These are phyloP conservation scores for Beris morrisii DNA, from an alignment of 2,888 invertebrate genomes.

Conservation along the genomic window DNA sequence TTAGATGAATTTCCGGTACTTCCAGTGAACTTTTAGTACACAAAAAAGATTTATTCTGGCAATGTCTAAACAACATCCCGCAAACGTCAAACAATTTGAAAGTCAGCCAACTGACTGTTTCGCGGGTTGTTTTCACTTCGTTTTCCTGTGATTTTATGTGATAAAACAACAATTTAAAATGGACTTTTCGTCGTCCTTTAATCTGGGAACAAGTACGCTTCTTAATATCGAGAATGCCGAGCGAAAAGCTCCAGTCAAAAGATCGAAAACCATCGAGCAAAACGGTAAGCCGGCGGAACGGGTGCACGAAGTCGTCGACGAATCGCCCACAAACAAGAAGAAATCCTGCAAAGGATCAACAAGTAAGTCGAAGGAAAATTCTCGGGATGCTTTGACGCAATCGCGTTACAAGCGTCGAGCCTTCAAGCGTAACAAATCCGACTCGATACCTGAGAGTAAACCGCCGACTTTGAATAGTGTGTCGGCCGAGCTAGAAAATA, in stretches of 20 bases:
- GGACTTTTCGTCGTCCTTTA: slow-evolving; percentile 53
- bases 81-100: no score
- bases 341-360: not conserved
- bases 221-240: slow-evolving; percentile 48
- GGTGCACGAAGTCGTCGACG: slow-evolving; percentile 46
- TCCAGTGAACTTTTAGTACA: no score
- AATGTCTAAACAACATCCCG: no score
- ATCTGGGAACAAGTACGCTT: slow-evolving; percentile 51
- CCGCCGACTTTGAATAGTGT: not conserved
- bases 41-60: no score
- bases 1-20: no score
- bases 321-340: slow-evolving; percentile 47
- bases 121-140: no score
- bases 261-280: slow-evolving; percentile 19
- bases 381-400: slow-evolving; percentile 26
- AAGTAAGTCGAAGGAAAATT: slow-evolving; percentile 5
- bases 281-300: slow-evolving; percentile 10
- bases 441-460: slow-evolving; percentile 41
- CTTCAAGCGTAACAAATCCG: slow-evolving; percentile 44
- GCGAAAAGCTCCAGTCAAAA: slow-evolving; percentile 24
- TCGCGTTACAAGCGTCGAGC: slow-evolving; percentile 38
- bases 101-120: no score
- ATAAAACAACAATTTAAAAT: slow-evolving; percentile 39
- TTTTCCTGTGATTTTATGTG: no score
- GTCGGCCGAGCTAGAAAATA: slow-evolving; percentile 38